Evolutionary conservation across 2,888 invertebrate species (phyloP).

Genomic region (Pyrrhia umbra): DNA sequence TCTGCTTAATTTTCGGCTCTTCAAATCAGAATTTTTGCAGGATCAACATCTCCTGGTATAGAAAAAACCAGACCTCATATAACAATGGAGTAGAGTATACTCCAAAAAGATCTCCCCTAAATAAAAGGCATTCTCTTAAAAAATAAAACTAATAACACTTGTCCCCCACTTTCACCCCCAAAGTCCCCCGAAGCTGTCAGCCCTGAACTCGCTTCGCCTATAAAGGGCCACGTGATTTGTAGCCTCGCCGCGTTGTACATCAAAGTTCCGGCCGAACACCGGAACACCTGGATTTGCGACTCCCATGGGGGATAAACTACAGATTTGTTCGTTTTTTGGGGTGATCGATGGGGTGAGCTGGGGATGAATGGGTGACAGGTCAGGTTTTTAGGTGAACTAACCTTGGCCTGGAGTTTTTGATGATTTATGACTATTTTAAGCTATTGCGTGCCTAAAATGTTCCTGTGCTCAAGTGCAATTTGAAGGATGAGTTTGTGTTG

Average conservation of each 20-base stretch:
- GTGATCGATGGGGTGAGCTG: constrained; percentile 49
- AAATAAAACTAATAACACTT: constrained; percentile 7
- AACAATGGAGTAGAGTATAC: too few relatives aligned
- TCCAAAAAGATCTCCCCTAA: neutral
- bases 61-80: neutral
- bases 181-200: constrained; percentile 31
- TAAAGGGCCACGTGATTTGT: constrained; percentile 74
- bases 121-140: neutral
- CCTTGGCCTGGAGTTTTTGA: constrained; percentile 41
- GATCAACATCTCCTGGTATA: too few relatives aligned
- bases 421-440: constrained; percentile 17
- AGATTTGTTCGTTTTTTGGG: constrained; percentile 55
- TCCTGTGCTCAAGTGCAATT: neutral
- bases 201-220: constrained; percentile 59
- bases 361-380: constrained; percentile 41
- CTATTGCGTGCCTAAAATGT: neutral
- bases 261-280: constrained; percentile 65
- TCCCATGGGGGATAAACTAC: constrained; percentile 52
- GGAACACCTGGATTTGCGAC: constrained; percentile 66
- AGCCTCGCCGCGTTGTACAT: constrained; percentile 64
- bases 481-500: neutral
- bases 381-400: constrained; percentile 37
- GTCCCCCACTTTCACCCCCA: constrained; percentile 7
- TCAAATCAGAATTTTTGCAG: neutral
- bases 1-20: neutral